Evolutionary conservation across 2,113 vertebrate genomes (phyloP).

Genomic region (Eptatretus burgeri): DNA sequence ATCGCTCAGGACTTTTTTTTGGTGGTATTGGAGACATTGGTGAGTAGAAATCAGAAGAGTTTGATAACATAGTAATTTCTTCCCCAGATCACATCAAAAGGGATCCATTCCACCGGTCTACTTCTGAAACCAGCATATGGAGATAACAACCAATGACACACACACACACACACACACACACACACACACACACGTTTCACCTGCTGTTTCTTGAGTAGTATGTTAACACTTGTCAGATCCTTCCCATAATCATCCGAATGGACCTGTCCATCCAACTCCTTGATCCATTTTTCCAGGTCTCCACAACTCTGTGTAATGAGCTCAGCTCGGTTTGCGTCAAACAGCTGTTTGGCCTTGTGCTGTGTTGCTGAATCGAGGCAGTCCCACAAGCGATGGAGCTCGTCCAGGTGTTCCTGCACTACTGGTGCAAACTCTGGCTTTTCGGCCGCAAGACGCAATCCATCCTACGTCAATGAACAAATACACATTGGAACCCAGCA

Average conservation of each 20-base stretch:
- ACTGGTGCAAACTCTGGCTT: constrained; percentile 25
- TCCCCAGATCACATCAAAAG: too few species aligned
- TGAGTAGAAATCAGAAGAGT: too few species aligned
- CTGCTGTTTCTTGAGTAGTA: constrained; percentile 55
- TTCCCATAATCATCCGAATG: constrained; percentile 31
- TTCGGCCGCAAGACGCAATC: too few species aligned
- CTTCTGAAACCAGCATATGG: too few species aligned
- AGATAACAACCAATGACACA: too few species aligned
- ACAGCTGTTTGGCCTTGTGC: constrained; percentile 37
- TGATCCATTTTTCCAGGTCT: constrained; percentile 44
- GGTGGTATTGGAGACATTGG: too few species aligned
- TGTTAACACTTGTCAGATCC: constrained; percentile 56
- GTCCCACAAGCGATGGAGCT: constrained; percentile 37
- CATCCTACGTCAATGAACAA: too few species aligned
- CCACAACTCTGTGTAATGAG: constrained; percentile 35
- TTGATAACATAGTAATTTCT: too few species aligned
- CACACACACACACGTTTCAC: constrained; percentile 15
- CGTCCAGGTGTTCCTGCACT: constrained; percentile 24
- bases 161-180: too few species aligned
- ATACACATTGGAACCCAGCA: too few species aligned
- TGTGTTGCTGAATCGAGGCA: constrained; percentile 26
- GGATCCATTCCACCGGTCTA: too few species aligned
- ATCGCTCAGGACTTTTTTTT: too few species aligned
- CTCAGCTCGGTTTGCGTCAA: constrained; percentile 42
- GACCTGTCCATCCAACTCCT: constrained; percentile 31